Base-by-base conservation (phyloP, 92 coral and sea anemone species). In the Siderastrea radians region DNA sequence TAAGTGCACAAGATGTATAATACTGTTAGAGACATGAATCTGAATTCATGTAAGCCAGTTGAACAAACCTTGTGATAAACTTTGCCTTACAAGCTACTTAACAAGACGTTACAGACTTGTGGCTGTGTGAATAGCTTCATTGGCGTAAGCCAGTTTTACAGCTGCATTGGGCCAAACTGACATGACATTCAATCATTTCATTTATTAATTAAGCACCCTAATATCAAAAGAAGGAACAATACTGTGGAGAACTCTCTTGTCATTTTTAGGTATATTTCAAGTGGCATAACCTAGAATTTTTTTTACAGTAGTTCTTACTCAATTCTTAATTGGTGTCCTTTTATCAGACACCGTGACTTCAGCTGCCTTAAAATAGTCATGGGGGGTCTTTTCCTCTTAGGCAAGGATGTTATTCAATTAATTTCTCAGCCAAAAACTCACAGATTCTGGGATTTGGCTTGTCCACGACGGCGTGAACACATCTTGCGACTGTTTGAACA, bases 401-500 rank as follows among this genome's bases (percentile, higher is more conserved):
- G 63, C 79, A 74, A 51, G 63, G 79, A 52, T 74, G 7, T 52
- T 51, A 9, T 17, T 74, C 26, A 51, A 74, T 52, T 52, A 74
- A 52, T 51, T 74, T 74, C 15, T 53, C 52, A 38, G 79, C 63
- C 79, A 74, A 52, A 74, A 51, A 74, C 63, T 74, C 61, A 74
- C 79, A 74, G 6, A 74, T 74, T 4, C 11, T 51, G 47, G 79
- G 79, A 16, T 63, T 74, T 74, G 79, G 79, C 63, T 51, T 74
- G 62, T 50, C 47, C 0, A 74, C 59, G 46, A 74, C 79, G 2
- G 63, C 79, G 17, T 46, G 10, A 4, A 74, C 79, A 74, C 79
- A 74, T 50, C 62, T 74, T 50, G 79, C 79, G 7, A 74, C 79
- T 15, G 79, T 74, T 74, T 63, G 45, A n/a, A 74, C 79, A 51